Evolutionary conservation across 1,140 invertebrate genomes (phyloP).

Genomic region (Littorina saxatilis): DNA sequence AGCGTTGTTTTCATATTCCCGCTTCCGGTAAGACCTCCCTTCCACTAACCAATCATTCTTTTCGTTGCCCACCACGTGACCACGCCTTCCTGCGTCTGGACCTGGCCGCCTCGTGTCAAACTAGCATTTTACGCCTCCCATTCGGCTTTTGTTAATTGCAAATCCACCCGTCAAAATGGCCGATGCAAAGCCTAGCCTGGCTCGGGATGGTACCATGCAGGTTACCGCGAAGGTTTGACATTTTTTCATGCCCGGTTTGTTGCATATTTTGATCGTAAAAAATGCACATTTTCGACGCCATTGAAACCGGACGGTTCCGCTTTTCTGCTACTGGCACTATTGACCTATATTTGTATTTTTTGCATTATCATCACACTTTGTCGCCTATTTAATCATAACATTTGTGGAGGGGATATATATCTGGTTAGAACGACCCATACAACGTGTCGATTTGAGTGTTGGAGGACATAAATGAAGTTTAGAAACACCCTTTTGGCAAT

Average conservation of each 20-base stretch:
- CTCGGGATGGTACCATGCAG: constrained; percentile 71
- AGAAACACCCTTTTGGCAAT: constrained; percentile 19
- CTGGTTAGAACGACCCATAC: background rate
- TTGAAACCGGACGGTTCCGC: constrained; percentile 9
- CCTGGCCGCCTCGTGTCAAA: constrained; percentile 61
- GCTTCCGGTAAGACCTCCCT: constrained; percentile 60
- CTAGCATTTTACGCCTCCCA: constrained; percentile 47
- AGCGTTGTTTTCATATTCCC: constrained; percentile 63
- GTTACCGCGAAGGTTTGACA: constrained; percentile 72
- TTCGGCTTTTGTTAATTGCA: constrained; percentile 50
- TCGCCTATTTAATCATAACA: background rate
- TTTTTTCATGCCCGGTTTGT: constrained; percentile 42
- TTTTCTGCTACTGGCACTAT: background rate
- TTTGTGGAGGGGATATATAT: background rate
- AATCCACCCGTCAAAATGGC: constrained; percentile 62
- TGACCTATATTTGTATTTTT: constrained; percentile 40
- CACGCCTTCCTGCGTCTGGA: constrained; percentile 62
- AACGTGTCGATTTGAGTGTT: background rate
- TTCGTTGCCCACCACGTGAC: constrained; percentile 62
- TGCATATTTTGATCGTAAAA: constrained; percentile 42
- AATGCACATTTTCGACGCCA: constrained; percentile 16
- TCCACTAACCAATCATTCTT: constrained; percentile 56
- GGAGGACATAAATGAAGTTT: constrained; percentile 2
- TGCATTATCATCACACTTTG: background rate
- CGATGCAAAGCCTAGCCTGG: constrained; percentile 63